Base-by-base conservation (phyloP, 2,113 vertebrate species). In the Marmota monax region DNA sequence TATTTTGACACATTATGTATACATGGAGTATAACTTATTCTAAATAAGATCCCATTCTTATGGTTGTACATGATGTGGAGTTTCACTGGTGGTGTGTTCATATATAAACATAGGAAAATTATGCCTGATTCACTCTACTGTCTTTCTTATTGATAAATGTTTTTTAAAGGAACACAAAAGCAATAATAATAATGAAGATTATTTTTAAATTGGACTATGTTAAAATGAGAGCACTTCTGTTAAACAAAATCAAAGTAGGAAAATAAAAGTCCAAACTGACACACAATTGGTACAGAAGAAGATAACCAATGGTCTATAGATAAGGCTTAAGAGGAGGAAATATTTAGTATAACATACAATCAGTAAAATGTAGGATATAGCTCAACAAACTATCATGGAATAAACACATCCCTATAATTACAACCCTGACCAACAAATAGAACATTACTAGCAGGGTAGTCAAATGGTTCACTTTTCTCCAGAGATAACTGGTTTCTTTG, bases 211-310 rank as follows among this genome's bases (percentile, higher is more conserved):
- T 63, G 23, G 6, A 63, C 61, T 63, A 63, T 63, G 61, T 63
- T 58, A 63, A 63, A 63, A 63, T 63, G 22, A 27, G 61, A 63
- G 8, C 22, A 25, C 23, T 63, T 63, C 58, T 27, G 9, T 63
- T 3, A 63, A 23, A 63, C 48, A 84, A 92, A 94, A 72, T 69
- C 32, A 65, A 92, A 85, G 16, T 14, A 76, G 42, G 56, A 89
- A 96, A 86, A 89, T 74, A 85, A 80, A 94, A 94, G 51, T 72
- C 18, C 16, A 92, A 82, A 45, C n/a, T 25, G 32, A 89, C 25
- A 76, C n/a, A 88, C 39, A 94, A 79, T 11, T 88, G 74, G 90
- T 67, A 88, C 0, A 51, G 61, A 48, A 92, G 88, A 92, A 92
- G 39, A 79, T 32, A 88, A 29, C 77, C n/a, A 88, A 6, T n/a